Conservation (phyloP, 2,888 invertebrate species). For the Embidobia sp. region DNA sequence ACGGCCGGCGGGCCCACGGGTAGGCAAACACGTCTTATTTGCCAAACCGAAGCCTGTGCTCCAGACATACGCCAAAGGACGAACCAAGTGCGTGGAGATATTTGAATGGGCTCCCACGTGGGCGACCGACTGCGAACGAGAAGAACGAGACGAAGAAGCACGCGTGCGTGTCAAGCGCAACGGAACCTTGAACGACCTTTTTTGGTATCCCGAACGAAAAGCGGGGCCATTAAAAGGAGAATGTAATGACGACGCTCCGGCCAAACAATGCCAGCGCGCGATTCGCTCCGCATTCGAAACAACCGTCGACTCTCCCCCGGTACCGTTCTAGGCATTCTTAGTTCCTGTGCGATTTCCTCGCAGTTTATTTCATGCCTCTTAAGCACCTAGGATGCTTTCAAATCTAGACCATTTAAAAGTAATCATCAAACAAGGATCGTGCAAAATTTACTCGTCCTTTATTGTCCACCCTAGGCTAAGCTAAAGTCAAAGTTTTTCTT, state of each 20-base stretch:
- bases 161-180: constrained; percentile 43
- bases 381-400: too few species aligned
- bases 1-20: constrained; percentile 54
- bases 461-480: too few species aligned
- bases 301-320: too few species aligned
- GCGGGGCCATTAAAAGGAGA: constrained; percentile 44
- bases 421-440: too few species aligned
- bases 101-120: constrained; percentile 65
- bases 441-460: too few species aligned
- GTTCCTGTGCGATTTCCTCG: too few species aligned
- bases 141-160: constrained; percentile 10
- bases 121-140: constrained; percentile 32
- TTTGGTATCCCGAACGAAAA: constrained; percentile 64
- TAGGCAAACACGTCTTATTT: constrained; percentile 52
- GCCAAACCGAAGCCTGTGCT: constrained; percentile 12
- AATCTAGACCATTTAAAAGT: too few species aligned
- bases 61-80: constrained; percentile 44
- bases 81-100: constrained; percentile 59
- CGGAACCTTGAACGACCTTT: constrained; percentile 67
- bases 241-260: constrained; percentile 28
- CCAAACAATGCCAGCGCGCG: constrained; percentile 21
- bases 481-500: too few species aligned
- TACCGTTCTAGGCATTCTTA: background rate
- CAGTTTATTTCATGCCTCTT: too few species aligned
- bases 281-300: constrained; percentile 19